Conservation (phyloP, 2,888 invertebrate genomes). For the Nemoura dubitans region DNA sequence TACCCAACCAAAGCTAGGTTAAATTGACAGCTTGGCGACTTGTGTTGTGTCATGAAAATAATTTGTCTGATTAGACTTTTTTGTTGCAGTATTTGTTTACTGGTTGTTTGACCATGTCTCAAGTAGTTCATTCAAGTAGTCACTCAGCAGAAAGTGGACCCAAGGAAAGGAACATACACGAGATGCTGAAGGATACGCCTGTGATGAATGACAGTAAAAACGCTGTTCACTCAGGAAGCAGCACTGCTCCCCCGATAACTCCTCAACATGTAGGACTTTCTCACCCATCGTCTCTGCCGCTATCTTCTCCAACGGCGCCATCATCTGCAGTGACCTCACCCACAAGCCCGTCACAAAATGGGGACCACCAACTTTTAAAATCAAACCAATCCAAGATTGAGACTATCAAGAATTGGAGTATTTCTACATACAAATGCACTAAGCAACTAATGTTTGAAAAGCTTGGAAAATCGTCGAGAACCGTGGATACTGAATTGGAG, state of each 20-base stretch:
- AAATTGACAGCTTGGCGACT: background rate
- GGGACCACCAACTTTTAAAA: slow-evolving; percentile 71
- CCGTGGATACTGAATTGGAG: slow-evolving; percentile 93
- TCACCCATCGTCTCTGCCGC: slow-evolving; percentile 72
- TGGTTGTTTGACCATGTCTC: slow-evolving; percentile 48
- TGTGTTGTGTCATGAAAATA: background rate
- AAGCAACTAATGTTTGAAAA: slow-evolving; percentile 96
- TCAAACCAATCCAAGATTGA: slow-evolving; percentile 81
- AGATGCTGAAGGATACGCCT: slow-evolving; percentile 86
- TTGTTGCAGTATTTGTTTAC: background rate
- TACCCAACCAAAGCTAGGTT: background rate
- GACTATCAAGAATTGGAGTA: slow-evolving; percentile 94
- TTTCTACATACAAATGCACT: slow-evolving; percentile 98
- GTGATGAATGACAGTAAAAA: slow-evolving; percentile 79
- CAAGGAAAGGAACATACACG: slow-evolving; percentile 78
- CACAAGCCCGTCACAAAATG: slow-evolving; percentile 70
- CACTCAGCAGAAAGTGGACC: slow-evolving; percentile 46
- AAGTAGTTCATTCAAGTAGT: slow-evolving; percentile 46
- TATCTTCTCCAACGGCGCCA: slow-evolving; percentile 70
- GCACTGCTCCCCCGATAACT: slow-evolving; percentile 67
- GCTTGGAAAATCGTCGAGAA: slow-evolving; percentile 91
- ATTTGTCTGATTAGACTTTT: background rate
- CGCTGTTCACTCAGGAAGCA: slow-evolving; percentile 73
- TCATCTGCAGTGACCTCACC: slow-evolving; percentile 59
- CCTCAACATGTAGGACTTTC: slow-evolving; percentile 48